Evolutionary conservation across 2,113 vertebrate species (phyloP).

Genomic region (Isichthys henryi): DNA sequence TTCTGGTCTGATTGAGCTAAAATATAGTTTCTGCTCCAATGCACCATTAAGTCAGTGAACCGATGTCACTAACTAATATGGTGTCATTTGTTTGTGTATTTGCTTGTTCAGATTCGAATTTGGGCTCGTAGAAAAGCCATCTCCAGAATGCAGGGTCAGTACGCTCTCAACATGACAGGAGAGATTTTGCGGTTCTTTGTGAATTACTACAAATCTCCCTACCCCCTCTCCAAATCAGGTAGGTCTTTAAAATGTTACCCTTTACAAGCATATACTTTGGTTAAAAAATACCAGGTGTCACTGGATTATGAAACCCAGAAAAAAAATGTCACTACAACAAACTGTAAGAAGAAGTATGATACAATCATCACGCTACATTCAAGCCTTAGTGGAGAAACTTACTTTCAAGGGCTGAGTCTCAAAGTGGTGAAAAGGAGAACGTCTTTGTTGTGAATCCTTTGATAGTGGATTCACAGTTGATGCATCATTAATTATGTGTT

Average conservation of each 20-base stretch:
- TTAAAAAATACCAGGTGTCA: not conserved
- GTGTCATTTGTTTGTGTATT: not conserved
- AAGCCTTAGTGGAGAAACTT: not conserved
- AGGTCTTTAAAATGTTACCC: conserved; percentile 22
- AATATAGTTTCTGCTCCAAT: not conserved
- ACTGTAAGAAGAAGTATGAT: not conserved
- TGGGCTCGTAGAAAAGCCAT: conserved; percentile 79
- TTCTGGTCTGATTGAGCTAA: not conserved
- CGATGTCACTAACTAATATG: not conserved
- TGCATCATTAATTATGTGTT: not conserved
- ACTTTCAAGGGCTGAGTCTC: not conserved
- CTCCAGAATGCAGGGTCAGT: conserved; percentile 39
- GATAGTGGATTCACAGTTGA: not conserved
- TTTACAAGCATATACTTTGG: not conserved
- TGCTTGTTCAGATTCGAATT: conserved; percentile 69
- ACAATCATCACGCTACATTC: not conserved
- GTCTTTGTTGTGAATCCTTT: not conserved
- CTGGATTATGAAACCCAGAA: not conserved
- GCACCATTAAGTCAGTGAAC: not conserved
- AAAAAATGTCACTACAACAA: not conserved
- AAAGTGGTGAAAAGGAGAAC: not conserved
- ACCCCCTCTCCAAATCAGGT: conserved; percentile 83
- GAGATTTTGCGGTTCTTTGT: conserved; percentile 75
- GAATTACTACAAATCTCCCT: conserved; percentile 54
- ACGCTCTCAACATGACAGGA: conserved; percentile 65